Evolutionary conservation across 2,113 vertebrate species (phyloP), one percentile per base, ranked within the genome.

Genomic region (Chascanopsetta lugubris): DNA sequence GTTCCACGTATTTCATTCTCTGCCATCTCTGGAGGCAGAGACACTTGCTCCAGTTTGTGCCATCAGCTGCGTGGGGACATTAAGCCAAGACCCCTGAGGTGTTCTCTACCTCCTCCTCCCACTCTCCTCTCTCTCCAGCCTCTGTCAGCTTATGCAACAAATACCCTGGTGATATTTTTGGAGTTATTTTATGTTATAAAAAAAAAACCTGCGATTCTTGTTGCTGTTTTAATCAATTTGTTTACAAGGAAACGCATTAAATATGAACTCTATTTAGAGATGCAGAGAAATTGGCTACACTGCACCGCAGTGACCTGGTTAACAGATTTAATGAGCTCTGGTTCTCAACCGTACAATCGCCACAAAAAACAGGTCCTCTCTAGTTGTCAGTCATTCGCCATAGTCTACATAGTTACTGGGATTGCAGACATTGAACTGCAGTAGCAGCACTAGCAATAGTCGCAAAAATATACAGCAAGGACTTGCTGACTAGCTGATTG

Each of bases 61-160:
- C 42, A 43, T 36, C 30, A 50, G 54, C 46, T 77, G 75, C 60
- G 5, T 13, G 38, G 42, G 38, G 69, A 77, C 30, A 32, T 46
- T 25, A 8, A 63, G 70, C 63, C 70, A 78, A 65, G 48, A 62
- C 74, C 72, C 70, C 63, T 3, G 62, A 77, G 69, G 72, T 60
- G 38, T 30, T 50, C 55, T 59, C 56, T 26, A 46, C 40, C 73
- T 66, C 73, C 64, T 61, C 13, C 49, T 43, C 61, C 38, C 60
- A 47, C 59, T 59, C 27, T 49, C 13, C 10, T 51, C 51, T 73
- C 20, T 58, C 45, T 24, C 5, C 48, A 1, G 1, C 30, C 15
- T 42, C 17, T 7, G 11, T 15, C 50, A 18, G 54, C 59, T 58
- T 26, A 20, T 40, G 30, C 42, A 66, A 34, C 17, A 59, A 25